Percentiles rank a stretch among this genome's conserved stretches.
Conservation (phyloP, 2,113 vertebrate genomes). For the Gallinago paraguaiae region DNA sequence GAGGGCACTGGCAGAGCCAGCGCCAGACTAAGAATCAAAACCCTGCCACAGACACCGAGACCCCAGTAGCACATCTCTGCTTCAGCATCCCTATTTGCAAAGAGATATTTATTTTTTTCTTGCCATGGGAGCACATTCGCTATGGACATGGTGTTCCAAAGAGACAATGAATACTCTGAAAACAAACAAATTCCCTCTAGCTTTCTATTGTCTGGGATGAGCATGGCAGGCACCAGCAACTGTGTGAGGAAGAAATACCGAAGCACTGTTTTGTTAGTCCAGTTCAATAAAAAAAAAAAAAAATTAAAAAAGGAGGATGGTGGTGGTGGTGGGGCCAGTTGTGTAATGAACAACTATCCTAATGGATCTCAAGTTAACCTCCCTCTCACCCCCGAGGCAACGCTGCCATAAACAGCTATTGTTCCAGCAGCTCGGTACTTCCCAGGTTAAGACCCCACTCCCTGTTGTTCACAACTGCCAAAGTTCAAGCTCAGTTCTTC, state of each 20-base stretch:
- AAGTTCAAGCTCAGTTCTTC: background rate
- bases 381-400: background rate
- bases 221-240: background rate
- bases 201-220: background rate
- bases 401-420: background rate
- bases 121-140: rapidly evolving
- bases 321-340: background rate
- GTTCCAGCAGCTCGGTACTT: background rate
- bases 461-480: background rate
- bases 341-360: background rate
- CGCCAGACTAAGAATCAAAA: background rate
- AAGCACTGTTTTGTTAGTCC: background rate
- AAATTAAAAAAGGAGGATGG: too few relatives aligned
- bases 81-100: background rate
- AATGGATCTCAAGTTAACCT: background rate
- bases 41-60: rapidly evolving
- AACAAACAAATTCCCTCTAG: background rate
- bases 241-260: background rate
- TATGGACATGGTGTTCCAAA: background rate
- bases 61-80: background rate
- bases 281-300: background rate
- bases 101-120: background rate
- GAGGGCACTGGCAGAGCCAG: background rate
- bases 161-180: background rate
- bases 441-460: background rate